These are phyloP conservation scores for Oreocharis arfaki DNA, from an alignment of 2,113 vertebrate species.

Conservation along the genomic window DNA sequence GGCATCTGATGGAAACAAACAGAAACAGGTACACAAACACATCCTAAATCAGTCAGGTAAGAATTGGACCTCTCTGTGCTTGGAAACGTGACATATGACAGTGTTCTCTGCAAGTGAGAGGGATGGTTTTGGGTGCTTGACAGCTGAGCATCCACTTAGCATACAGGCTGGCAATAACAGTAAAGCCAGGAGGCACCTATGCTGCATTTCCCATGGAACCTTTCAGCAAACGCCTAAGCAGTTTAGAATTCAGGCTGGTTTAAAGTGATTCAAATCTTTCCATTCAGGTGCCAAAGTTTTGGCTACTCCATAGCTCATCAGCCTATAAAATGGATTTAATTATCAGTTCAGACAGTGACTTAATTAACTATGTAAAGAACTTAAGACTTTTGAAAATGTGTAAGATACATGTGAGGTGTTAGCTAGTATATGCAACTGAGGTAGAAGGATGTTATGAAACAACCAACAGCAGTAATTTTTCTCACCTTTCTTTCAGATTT, in stretches of 20 bases:
- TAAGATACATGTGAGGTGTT: neutral
- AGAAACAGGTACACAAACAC: neutral
- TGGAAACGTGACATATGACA: fast-evolving
- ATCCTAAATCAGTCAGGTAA: neutral
- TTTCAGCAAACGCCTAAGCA: neutral
- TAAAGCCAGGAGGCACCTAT: neutral
- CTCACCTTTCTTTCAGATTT: conserved; percentile 69
- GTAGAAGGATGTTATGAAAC: neutral
- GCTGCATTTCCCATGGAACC: neutral
- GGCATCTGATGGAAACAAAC: neutral
- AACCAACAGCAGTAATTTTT: neutral
- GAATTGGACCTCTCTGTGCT: neutral
- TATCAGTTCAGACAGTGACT: neutral
- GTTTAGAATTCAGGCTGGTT: neutral
- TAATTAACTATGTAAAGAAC: neutral
- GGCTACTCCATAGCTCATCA: neutral
- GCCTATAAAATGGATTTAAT: neutral
- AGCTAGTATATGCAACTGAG: neutral
- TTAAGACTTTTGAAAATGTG: neutral
- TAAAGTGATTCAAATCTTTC: neutral
- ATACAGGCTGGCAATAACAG: neutral
- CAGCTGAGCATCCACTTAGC: neutral
- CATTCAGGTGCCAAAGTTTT: neutral
- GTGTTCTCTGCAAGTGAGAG: fast-evolving
- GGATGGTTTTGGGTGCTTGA: neutral